A percentile compares a stretch with the other conserved stretches of the same genome.
phyloP scores from a whole-genome alignment of 2,113 vertebrate species.

The Corvus hawaiiensis region DNA sequence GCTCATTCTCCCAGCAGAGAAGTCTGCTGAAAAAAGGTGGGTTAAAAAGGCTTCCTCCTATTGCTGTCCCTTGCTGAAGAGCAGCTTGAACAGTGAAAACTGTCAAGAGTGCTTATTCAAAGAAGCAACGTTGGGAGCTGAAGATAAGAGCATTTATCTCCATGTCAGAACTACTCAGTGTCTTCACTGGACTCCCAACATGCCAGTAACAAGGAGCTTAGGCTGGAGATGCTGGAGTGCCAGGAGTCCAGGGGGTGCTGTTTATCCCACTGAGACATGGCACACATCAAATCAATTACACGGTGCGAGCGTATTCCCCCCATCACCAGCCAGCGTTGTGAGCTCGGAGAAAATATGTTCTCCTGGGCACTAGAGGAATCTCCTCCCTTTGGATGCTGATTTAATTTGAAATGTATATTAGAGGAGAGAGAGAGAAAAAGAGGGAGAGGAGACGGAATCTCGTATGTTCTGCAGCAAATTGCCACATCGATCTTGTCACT shows the following conservation, averaged over 20 bases:
- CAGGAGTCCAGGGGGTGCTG: neutral
- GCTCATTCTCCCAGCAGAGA: neutral
- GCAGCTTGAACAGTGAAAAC: neutral
- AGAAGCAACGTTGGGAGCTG: neutral
- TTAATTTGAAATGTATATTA: conserved; percentile 18
- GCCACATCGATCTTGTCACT: conserved; percentile 8
- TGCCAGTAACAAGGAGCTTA: neutral
- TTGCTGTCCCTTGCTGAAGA: neutral
- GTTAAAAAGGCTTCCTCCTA: neutral
- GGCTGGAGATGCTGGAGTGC: neutral
- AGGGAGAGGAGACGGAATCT: neutral
- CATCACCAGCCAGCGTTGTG: neutral
- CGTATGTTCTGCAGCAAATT: neutral
- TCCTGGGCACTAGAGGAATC: neutral
- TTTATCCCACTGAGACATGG: neutral
- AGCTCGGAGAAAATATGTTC: neutral
- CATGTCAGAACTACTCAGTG: neutral
- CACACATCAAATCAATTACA: conserved; percentile 22
- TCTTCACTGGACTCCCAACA: neutral
- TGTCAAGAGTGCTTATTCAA: neutral
- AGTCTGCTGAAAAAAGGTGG: neutral
- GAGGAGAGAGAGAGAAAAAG: neutral
- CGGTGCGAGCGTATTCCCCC: neutral
- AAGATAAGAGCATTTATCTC: conserved; percentile 48
- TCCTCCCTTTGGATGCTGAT: conserved; percentile 22